Evolutionary conservation across 1,140 invertebrate species (phyloP), one percentile per base, ranked within the genome.

Genomic region (Parapsyche elsis): DNA sequence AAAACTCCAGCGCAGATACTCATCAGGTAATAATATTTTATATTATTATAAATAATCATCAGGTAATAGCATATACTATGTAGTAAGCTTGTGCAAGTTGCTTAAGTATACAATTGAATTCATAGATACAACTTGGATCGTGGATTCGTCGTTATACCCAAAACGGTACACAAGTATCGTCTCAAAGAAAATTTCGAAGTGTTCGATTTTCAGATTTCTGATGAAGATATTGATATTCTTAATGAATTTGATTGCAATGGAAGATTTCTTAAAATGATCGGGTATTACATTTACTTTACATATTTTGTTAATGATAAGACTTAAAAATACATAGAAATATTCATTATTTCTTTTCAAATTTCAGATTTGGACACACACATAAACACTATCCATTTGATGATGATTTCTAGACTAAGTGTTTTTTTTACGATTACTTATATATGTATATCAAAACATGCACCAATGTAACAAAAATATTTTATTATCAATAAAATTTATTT

Each of bases 1-100:
- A 95, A 94, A 87, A 90, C 91, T 4, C 83, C 91, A 0, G 94
- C 93, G 67, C 94, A 95, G 86, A 88, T 95, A 80, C 85, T 93
- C 9, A 89, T 95, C 45, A 90, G 93, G 71, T 94, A 90, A 61
- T 30, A 12, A 76, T 5, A 61, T 19, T 76, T 45, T 71, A 71
- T 19, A 67, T 4, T 46, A 7, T 46, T 46, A 46, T 46, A 12
- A 12, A 46, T 46, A 46, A 46, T 46, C 5, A n/a, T n/a, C n/a
- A n/a, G n/a, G n/a, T n/a, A n/a, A n/a, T n/a, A n/a, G n/a, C n/a
- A n/a, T n/a, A n/a, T n/a, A n/a, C n/a, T 46, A 7, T 46, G 45
- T 7, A 14, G n/a, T 61, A 5, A 61, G 5, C 7, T 21, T 21
- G 7, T 9, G 57, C 87, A 21, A 86, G 88, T 9, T 84, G 89